A percentile compares a stretch with the other conserved stretches of the same genome.
Evolutionary conservation across 2,113 vertebrate genomes (phyloP).

Genomic region (Ovis canadensis): DNA sequence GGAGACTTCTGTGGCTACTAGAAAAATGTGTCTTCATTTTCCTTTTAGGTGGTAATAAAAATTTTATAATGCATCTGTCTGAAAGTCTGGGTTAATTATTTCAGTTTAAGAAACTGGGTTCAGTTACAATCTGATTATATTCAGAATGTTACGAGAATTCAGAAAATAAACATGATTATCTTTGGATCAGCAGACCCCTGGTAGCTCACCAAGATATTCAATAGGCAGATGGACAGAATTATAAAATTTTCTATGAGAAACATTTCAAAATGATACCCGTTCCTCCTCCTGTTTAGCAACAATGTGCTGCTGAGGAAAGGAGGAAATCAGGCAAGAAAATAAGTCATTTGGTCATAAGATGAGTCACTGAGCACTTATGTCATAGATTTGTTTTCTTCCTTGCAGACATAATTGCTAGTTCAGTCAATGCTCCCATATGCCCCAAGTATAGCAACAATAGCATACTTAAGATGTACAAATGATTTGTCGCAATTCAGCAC

Average conservation of each 20-base stretch:
- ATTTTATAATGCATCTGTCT: constrained; percentile 36
- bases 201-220: constrained; percentile 21
- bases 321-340: constrained; percentile 32
- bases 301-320: not conserved
- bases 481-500: not conserved
- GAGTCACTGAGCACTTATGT: constrained; percentile 23
- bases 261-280: not conserved
- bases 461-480: not conserved
- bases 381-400: not conserved
- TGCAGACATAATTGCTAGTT: not conserved
- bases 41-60: constrained; percentile 42
- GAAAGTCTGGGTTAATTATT: constrained; percentile 48
- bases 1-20: not conserved
- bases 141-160: constrained; percentile 25
- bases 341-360: constrained; percentile 6
- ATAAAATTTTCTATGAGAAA: not conserved
- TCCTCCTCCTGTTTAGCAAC: not conserved
- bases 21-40: constrained; percentile 47
- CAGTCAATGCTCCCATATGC: not conserved
- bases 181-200: not conserved
- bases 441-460: not conserved
- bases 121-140: constrained; percentile 36
- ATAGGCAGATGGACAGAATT: not conserved
- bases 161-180: constrained; percentile 46
- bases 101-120: constrained; percentile 48